phyloP scores from a whole-genome alignment of 2,888 invertebrate species.

The Rapana venosa region DNA sequence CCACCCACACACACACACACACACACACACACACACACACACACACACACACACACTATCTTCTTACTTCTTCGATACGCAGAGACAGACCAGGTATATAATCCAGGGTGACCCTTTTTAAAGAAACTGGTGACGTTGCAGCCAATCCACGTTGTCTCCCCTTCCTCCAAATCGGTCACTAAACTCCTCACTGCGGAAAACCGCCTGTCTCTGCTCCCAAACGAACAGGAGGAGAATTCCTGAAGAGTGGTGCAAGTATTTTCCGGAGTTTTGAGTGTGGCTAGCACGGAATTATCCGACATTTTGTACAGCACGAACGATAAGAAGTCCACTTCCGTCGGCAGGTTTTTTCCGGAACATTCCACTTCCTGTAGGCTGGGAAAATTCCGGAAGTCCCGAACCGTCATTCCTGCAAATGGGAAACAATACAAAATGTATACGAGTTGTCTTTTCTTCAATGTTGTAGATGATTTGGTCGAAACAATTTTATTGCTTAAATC shows the following conservation, averaged over 20 bases:
- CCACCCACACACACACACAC: too few relatives aligned
- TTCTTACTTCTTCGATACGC: conserved; percentile 20
- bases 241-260: not conserved
- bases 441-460: too few relatives aligned
- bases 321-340: not conserved
- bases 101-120: not conserved
- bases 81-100: conserved; percentile 7
- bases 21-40: not conserved
- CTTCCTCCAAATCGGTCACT: not conserved
- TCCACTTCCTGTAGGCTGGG: conserved; percentile 29
- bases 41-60: not conserved
- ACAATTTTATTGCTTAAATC: too few relatives aligned
- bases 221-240: not conserved
- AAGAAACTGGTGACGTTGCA: conserved; percentile 11
- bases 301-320: not conserved
- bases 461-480: too few relatives aligned
- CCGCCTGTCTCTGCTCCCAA: not conserved
- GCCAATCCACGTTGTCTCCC: not conserved
- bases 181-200: not conserved
- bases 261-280: not conserved
- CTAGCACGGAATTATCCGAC: not conserved
- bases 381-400: not conserved
- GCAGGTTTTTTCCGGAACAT: not conserved
- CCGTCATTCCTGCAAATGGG: not conserved
- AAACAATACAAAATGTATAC: too few relatives aligned